Percentiles rank a stretch among this genome's conserved stretches.
phyloP scores from a whole-genome alignment of 2,113 vertebrate species.

The Platichthys stellatus region DNA sequence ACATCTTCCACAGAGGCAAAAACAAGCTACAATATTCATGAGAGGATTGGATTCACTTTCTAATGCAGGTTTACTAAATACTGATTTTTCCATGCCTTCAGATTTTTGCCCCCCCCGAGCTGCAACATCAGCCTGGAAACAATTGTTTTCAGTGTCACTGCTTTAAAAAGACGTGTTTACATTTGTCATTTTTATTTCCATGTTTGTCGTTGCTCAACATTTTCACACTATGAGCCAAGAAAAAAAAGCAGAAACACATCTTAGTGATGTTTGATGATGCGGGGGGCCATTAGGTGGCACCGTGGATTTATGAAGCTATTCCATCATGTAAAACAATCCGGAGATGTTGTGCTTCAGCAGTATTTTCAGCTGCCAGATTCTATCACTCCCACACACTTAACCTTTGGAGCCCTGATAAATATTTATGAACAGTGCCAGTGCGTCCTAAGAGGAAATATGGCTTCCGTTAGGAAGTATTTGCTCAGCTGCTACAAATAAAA shows the following conservation, averaged over 20 bases:
- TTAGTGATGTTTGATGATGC: constrained; percentile 5
- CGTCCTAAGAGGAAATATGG: constrained; percentile 39
- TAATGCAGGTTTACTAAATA: too few relatives aligned
- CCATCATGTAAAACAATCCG: constrained; percentile 34
- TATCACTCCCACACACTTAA: constrained; percentile 66
- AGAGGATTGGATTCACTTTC: too few relatives aligned
- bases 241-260: not conserved
- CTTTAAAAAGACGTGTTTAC: too few relatives aligned
- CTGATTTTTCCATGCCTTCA: too few relatives aligned
- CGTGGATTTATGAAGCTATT: constrained; percentile 8
- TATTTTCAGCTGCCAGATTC: constrained; percentile 61
- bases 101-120: too few relatives aligned
- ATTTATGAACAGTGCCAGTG: constrained; percentile 57
- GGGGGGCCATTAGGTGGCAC: not conserved
- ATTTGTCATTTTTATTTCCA: not conserved
- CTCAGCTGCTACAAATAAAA: constrained; percentile 35
- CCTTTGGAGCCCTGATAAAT: constrained; percentile 60
- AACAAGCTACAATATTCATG: too few relatives aligned
- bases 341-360: constrained; percentile 39
- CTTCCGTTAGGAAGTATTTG: constrained; percentile 46
- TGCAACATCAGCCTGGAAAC: too few relatives aligned
- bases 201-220: not conserved
- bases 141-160: too few relatives aligned
- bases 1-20: too few relatives aligned
- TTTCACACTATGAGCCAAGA: not conserved